Conservation (phyloP, 2,888 invertebrate genomes). For the Euclidia mi region DNA sequence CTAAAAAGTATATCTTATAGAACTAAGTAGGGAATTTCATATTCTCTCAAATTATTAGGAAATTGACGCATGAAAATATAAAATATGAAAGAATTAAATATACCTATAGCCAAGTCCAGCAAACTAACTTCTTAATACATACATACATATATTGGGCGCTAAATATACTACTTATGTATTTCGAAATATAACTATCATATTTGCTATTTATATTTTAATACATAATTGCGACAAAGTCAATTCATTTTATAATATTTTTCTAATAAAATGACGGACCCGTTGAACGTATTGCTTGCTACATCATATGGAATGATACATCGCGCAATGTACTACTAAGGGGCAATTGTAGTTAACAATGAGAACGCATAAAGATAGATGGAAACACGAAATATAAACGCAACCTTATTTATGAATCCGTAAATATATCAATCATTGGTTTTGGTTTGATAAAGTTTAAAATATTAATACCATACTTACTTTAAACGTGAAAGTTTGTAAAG, state of each 20-base stretch:
- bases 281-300: conserved; percentile 26
- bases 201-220: conserved; percentile 20
- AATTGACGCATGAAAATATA: not conserved
- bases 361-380: too few relatives aligned
- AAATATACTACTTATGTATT: not conserved
- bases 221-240: conserved; percentile 17
- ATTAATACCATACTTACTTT: too few relatives aligned
- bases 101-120: not conserved
- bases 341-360: too few relatives aligned
- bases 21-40: too few relatives aligned
- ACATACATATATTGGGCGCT: too few relatives aligned
- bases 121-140: not conserved
- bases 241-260: conserved; percentile 11
- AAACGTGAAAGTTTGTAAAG: too few relatives aligned
- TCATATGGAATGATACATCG: conserved; percentile 33
- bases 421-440: too few relatives aligned
- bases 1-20: too few relatives aligned
- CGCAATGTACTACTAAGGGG: conserved; percentile 27
- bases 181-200: conserved; percentile 4
- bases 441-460: too few relatives aligned
- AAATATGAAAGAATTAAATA: not conserved
- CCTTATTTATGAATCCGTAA: too few relatives aligned
- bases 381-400: too few relatives aligned
- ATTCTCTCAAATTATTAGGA: not conserved
- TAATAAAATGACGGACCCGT: conserved; percentile 6